Conservation (phyloP, 1,140 invertebrate species). For the Cherax destructor region DNA sequence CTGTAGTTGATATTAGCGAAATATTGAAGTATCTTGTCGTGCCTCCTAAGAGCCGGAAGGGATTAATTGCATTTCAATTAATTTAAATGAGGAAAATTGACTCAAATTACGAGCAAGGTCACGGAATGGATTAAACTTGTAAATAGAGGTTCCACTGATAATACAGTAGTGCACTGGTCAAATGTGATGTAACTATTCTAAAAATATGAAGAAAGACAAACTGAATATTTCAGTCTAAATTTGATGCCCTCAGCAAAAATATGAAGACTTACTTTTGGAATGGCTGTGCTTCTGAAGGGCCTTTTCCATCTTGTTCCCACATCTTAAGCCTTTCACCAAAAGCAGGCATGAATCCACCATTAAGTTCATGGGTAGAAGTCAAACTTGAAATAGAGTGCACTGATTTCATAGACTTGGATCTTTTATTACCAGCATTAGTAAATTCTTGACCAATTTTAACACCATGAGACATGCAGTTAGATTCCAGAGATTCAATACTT, state of each 20-base stretch:
- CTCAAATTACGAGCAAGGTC: no score
- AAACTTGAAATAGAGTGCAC: background rate
- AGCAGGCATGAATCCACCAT: background rate
- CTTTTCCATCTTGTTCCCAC: constrained; percentile 30
- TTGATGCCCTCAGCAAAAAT: background rate
- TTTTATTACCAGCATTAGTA: background rate
- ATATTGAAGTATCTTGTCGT: no score
- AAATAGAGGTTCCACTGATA: no score
- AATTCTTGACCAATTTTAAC: background rate
- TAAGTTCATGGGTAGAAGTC: background rate
- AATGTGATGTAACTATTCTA: no score
- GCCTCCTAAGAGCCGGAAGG: no score
- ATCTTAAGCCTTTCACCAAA: background rate
- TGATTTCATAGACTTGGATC: background rate
- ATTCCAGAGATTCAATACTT: background rate
- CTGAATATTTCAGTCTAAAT: no score
- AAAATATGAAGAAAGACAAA: no score
- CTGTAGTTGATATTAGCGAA: no score
- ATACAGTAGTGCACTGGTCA: no score
- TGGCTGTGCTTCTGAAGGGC: background rate
- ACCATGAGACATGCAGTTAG: background rate
- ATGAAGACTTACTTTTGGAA: background rate
- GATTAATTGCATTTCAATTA: no score
- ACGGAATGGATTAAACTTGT: no score
- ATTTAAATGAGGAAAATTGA: no score